Evolutionary conservation across 2,113 vertebrate species (phyloP), one percentile per base, ranked within the genome.

Genomic region (Cryptotis parvus): DNA sequence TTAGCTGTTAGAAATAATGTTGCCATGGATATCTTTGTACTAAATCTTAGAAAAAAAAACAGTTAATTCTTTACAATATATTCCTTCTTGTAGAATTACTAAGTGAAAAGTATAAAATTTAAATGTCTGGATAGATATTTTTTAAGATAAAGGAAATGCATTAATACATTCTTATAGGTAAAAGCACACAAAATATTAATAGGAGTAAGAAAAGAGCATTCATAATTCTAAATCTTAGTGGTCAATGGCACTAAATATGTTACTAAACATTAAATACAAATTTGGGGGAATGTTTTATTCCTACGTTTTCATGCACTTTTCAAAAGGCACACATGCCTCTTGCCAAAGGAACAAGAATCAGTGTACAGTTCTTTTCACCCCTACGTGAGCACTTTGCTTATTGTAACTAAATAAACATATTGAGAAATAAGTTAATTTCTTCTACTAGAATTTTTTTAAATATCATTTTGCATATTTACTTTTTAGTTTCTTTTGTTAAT

Each of bases 21-120:
- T 95, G 74, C 92, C 85, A 95, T 94, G 92, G 96, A 90, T 94
- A 87, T 89, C 58, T 91, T 92, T 87, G 69, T 79, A 65, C 24
- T 58, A 68, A 90, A 91, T 95, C 49, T 27, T 95, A 58, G 83
- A 76, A 31, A 89, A 61, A 80, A 31, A 89, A 49, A 41, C 72
- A 91, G 77, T 74, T 63, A 15, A 90, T 96, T 80, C 74, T 77
- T 91, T 92, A 89, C n/a, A 84, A 27, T 81, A 66, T 9, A 89
- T 73, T 95, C 24, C 20, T 63, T 66, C 29, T 58, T 90, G 81
- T 74, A 90, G 45, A 80, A 81, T 87, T 87, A 65, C 55, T 35
- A 68, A 58, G 61, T 90, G 33, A 75, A 91, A 86, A n/a, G 24
- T 35, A 45, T 39, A 89, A 82, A 55, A 69, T 87, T 87, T 89